Evolutionary conservation across 2,888 invertebrate genomes (phyloP).

Genomic region (Hydroisotoma schaefferi): DNA sequence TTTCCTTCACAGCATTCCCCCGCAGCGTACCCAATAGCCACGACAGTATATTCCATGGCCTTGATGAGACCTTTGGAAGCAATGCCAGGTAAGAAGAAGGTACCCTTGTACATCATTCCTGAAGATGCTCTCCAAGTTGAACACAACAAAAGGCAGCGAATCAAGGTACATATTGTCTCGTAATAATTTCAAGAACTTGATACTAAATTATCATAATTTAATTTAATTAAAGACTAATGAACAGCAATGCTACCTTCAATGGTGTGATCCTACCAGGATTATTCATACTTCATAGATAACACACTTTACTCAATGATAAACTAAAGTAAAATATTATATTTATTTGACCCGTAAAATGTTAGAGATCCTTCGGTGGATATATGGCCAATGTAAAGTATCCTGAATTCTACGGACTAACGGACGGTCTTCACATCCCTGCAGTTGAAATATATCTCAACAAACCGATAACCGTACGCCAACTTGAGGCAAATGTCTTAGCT

Average conservation of each 20-base stretch:
- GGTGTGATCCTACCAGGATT: too few species aligned
- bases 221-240: too few species aligned
- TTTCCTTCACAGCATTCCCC: slow-evolving; percentile 21
- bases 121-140: slow-evolving; percentile 35
- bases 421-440: slow-evolving; percentile 43
- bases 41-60: slow-evolving; percentile 37
- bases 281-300: too few species aligned
- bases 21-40: slow-evolving; percentile 37
- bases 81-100: slow-evolving; percentile 41
- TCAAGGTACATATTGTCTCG: too few species aligned
- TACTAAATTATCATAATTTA: too few species aligned
- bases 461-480: slow-evolving; percentile 32
- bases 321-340: too few species aligned
- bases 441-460: slow-evolving; percentile 43
- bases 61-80: slow-evolving; percentile 41
- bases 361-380: neutral
- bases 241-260: too few species aligned
- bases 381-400: slow-evolving; percentile 21
- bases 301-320: too few species aligned
- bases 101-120: slow-evolving; percentile 44
- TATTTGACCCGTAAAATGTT: too few species aligned
- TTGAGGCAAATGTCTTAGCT: slow-evolving; percentile 33
- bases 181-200: too few species aligned
- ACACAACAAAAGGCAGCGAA: slow-evolving; percentile 11
- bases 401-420: slow-evolving; percentile 24